These are phyloP conservation scores for Rissa tridactyla DNA, from an alignment of 2,113 vertebrate genomes.

Conservation along the genomic window DNA sequence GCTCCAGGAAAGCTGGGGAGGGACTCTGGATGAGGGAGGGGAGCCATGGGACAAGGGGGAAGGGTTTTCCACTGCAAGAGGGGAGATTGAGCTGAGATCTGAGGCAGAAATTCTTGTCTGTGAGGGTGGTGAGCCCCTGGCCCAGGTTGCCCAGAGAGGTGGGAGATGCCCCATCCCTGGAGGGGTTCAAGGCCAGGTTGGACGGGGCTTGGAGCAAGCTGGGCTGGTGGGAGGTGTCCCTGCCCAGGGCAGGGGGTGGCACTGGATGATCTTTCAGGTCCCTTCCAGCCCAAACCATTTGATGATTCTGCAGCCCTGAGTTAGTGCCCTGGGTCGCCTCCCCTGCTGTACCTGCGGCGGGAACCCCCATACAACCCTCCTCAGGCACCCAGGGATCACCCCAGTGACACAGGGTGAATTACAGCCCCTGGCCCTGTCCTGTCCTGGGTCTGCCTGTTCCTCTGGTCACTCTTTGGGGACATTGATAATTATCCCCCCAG, in stretches of 20 bases:
- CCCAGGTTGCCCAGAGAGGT: neutral
- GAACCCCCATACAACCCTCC: fast-evolving
- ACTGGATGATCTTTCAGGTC: neutral
- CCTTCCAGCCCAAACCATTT: neutral
- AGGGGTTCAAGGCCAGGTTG: neutral
- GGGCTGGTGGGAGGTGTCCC: neutral
- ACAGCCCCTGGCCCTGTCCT: fast-evolving
- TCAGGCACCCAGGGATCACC: neutral
- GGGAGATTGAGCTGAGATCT: neutral
- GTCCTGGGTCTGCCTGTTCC: too few relatives aligned
- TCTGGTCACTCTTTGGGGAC: neutral
- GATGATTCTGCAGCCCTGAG: neutral
- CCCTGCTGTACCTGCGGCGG: too few relatives aligned
- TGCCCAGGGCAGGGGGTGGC: neutral
- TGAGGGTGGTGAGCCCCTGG: too few relatives aligned
- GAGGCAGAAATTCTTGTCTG: too few relatives aligned
- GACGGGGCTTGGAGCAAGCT: neutral
- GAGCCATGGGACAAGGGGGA: too few relatives aligned
- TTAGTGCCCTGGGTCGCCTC: fast-evolving
- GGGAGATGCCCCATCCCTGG: neutral
- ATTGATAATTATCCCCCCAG: fast-evolving
- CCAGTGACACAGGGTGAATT: fast-evolving
- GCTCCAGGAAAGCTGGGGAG: too few relatives aligned
- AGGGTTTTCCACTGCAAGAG: neutral
- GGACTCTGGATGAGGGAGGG: too few relatives aligned